Percentiles rank a stretch among this genome's conserved stretches.
Evolutionary conservation across 1,140 invertebrate species (phyloP).

Genomic region (Brachionus rotundiformis): DNA sequence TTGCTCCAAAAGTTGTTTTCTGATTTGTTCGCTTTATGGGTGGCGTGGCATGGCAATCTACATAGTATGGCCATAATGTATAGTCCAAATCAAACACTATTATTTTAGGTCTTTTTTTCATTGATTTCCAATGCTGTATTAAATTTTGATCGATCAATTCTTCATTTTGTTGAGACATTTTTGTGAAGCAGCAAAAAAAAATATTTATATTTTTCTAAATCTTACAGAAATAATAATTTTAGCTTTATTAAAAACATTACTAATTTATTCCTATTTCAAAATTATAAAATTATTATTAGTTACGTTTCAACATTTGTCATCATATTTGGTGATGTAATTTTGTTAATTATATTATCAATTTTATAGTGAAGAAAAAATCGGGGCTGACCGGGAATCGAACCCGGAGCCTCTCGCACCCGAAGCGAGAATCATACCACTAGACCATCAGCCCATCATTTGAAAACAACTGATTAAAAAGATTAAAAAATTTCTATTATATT

Average conservation of each 20-base stretch:
- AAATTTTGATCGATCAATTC: slow-evolving; percentile 13
- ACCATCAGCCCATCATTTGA: not conserved
- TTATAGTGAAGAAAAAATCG: not conserved
- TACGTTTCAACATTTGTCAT: not conserved
- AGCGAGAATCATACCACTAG: not conserved
- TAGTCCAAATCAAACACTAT: slow-evolving; percentile 51
- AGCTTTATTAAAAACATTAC: not conserved
- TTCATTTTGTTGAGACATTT: slow-evolving; percentile 24
- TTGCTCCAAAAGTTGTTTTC: not conserved
- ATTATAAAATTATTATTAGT: slow-evolving; percentile 1
- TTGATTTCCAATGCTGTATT: slow-evolving; percentile 31
- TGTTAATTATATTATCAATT: not conserved
- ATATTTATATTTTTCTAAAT: not conserved
- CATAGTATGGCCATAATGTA: slow-evolving; percentile 50
- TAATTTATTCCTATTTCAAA: slow-evolving; percentile 7
- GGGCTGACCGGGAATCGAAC: not conserved
- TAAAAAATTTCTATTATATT: no score
- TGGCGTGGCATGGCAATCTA: slow-evolving; percentile 10
- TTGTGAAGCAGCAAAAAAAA: not conserved
- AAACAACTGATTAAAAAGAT: no score
- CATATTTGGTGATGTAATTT: not conserved
- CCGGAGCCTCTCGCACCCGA: not conserved
- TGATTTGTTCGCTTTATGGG: not conserved
- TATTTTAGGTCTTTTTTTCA: slow-evolving; percentile 49
- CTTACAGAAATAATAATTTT: not conserved